phyloP scores from a whole-genome alignment of 2,113 vertebrate species.

The Ictalurus punctatus region DNA sequence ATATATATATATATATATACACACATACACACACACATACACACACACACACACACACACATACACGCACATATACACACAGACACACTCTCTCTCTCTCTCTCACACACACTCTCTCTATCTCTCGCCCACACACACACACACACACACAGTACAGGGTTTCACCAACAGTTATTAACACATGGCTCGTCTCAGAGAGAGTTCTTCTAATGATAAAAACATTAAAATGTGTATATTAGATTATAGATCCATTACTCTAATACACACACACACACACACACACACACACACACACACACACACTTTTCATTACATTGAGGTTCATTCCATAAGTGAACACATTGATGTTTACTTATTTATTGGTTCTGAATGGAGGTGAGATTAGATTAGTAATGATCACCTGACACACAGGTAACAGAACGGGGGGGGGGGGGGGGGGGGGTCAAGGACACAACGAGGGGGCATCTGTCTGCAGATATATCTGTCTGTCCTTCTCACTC shows the following conservation, averaged over 20 bases:
- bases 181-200: neutral
- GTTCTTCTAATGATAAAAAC: neutral
- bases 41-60: neutral
- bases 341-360: neutral
- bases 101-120: neutral
- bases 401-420: neutral
- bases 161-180: neutral
- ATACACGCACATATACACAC: too few relatives aligned
- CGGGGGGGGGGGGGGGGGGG: too few relatives aligned
- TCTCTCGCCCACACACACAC: neutral
- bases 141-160: neutral
- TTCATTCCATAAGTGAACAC: neutral
- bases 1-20: too few relatives aligned
- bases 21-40: neutral
- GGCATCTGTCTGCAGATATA: too few relatives aligned
- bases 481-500: neutral
- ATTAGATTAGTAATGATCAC: conserved; percentile 5
- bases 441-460: neutral
- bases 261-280: neutral
- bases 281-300: conserved; percentile 3
- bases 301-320: neutral
- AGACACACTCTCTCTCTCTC: neutral
- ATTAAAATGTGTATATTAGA: conserved; percentile 2
- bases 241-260: neutral
- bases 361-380: neutral